These are phyloP conservation scores for Lomographa bimaculata DNA, from an alignment of 2,888 invertebrate species.

Conservation along the genomic window DNA sequence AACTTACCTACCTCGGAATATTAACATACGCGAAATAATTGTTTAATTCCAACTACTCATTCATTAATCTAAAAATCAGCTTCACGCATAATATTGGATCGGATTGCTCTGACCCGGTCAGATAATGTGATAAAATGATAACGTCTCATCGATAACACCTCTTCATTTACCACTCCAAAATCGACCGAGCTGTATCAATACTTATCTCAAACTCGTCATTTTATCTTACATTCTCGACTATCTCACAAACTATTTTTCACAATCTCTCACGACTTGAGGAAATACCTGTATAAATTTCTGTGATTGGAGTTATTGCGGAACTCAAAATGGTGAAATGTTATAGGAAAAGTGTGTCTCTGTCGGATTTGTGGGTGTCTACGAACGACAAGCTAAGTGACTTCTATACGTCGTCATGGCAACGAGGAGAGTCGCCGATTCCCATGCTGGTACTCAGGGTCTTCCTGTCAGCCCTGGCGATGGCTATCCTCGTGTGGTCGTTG, in stretches of 20 bases:
- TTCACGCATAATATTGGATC: conserved; percentile 17
- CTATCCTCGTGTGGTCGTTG: conserved; percentile 62
- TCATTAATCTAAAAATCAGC: no score
- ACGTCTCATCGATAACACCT: conserved; percentile 47
- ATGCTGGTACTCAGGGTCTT: conserved; percentile 58
- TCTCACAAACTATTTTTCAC: conserved; percentile 5
- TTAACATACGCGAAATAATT: no score
- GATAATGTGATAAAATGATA: conserved; percentile 43
- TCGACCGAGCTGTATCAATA: conserved; percentile 33
- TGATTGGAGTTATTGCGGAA: conserved; percentile 25
- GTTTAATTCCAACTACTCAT: no score
- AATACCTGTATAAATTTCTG: conserved; percentile 21
- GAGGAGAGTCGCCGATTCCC: conserved; percentile 64
- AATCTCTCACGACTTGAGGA: conserved; percentile 4
- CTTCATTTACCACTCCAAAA: conserved; percentile 36
- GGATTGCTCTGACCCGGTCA: conserved; percentile 25
- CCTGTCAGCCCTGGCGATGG: conserved; percentile 47
- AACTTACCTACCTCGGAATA: no score
- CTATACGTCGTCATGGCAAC: conserved; percentile 72
- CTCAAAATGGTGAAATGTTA: conserved; percentile 71
- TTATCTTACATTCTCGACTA: conserved; percentile 25
- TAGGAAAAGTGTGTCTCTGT: conserved; percentile 55
- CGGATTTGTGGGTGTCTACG: conserved; percentile 66
- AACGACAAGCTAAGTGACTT: conserved; percentile 68
- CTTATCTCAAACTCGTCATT: conserved; percentile 33